Evolutionary conservation across 92 coral and sea anemone genomes (phyloP).

Genomic region (Epizoanthus ramosus): DNA sequence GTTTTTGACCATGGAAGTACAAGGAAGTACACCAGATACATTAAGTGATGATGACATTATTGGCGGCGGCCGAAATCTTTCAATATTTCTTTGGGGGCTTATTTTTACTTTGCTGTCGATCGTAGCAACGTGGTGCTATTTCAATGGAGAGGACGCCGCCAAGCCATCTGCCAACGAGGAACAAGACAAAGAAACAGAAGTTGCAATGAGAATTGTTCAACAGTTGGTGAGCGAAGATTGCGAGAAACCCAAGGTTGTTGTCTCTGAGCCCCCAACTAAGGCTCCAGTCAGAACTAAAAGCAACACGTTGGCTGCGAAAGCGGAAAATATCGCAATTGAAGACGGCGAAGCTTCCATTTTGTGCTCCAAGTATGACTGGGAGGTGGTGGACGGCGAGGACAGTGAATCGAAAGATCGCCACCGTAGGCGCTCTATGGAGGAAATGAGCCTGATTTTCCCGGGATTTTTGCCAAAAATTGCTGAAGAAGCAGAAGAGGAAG

Average conservation of each 20-base stretch:
- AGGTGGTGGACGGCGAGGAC: conserved; percentile 46
- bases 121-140: conserved; percentile 79
- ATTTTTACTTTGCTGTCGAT: conserved; percentile 70
- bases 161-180: conserved; percentile 47
- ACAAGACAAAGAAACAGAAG: conserved; percentile 70
- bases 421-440: conserved; percentile 88
- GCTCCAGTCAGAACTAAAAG: conserved; percentile 7
- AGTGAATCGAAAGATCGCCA: conserved; percentile 21
- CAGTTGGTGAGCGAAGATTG: conserved; percentile 48
- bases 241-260: conserved; percentile 1
- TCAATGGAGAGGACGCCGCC: conserved; percentile 68
- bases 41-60: conserved; percentile 40
- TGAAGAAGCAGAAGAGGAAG: conserved; percentile 71
- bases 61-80: conserved; percentile 63
- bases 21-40: not conserved
- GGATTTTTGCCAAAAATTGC: conserved; percentile 84
- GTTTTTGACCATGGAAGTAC: not conserved
- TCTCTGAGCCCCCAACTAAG: not conserved
- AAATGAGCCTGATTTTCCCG: conserved; percentile 88
- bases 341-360: conserved; percentile 93
- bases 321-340: conserved; percentile 38
- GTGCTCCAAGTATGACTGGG: conserved; percentile 67
- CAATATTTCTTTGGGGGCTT: conserved; percentile 75
- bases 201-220: conserved; percentile 68
- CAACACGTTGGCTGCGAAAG: not conserved